phyloP scores from a whole-genome alignment of 1,140 invertebrate genomes.

The Brachionus plicatilis region DNA sequence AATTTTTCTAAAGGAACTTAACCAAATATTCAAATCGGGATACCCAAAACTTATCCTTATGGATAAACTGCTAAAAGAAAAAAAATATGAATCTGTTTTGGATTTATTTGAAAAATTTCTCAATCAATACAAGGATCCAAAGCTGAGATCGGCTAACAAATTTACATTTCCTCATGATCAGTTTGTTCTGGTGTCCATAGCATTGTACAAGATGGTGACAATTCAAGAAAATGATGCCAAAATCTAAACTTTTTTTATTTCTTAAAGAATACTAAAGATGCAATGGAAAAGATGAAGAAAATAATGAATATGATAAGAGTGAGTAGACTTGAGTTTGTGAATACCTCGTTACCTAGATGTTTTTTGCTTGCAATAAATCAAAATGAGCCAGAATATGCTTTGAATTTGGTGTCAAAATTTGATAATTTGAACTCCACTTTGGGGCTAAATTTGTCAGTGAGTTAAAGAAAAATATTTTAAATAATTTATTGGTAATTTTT shows the following conservation, averaged over 20 bases:
- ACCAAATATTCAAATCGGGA: not conserved
- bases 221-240: not conserved
- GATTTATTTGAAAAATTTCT: constrained; percentile 11
- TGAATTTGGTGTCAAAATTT: constrained; percentile 18
- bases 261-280: not conserved
- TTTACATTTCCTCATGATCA: constrained; percentile 22
- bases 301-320: not conserved
- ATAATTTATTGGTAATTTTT: not conserved
- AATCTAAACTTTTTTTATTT: not conserved
- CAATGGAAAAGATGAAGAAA: not conserved
- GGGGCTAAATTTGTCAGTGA: constrained; percentile 22
- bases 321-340: not conserved
- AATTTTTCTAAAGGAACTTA: not conserved
- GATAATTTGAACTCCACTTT: constrained; percentile 5
- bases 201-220: not conserved
- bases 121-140: not conserved
- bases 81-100: not conserved
- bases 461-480: not conserved
- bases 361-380: constrained; percentile 1
- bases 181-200: not conserved
- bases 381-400: constrained; percentile 28
- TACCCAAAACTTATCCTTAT: constrained; percentile 22
- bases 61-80: constrained; percentile 23
- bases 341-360: constrained; percentile 24
- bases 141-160: not conserved